Evolutionary conservation across 1,140 invertebrate species (phyloP).

Genomic region (Rhagoletis zephyria): DNA sequence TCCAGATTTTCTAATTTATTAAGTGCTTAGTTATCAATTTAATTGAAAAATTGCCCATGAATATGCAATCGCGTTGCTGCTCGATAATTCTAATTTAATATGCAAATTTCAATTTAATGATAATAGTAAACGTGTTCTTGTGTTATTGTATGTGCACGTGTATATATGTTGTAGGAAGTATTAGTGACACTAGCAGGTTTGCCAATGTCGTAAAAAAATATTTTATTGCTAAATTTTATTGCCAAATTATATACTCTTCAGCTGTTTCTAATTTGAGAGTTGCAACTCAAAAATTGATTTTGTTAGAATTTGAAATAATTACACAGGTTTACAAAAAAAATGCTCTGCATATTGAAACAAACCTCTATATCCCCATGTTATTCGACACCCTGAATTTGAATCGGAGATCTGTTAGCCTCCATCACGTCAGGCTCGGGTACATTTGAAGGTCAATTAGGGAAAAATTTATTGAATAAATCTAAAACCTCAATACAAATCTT

Average conservation of each 20-base stretch:
- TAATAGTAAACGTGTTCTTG: no score
- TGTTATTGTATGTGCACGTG: no score
- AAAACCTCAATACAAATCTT: no score
- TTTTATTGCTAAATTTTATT: not conserved
- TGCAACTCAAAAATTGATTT: not conserved
- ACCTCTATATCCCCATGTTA: no score
- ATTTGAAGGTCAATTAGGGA: no score
- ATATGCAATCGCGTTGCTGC: not conserved
- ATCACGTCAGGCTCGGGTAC: no score
- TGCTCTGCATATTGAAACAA: no score
- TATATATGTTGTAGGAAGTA: not conserved
- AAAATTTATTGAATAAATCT: no score
- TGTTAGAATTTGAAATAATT: not conserved
- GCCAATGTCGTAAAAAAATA: slow-evolving; percentile 1
- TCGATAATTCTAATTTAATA: not conserved
- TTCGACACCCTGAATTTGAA: no score
- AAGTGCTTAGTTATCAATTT: not conserved
- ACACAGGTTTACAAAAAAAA: no score
- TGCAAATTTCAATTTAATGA: not conserved
- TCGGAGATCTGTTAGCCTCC: no score
- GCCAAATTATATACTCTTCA: not conserved
- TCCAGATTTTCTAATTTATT: not conserved
- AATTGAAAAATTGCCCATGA: slow-evolving; percentile 2
- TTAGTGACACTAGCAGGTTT: not conserved
- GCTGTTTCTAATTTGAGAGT: not conserved